Percentiles rank a stretch among this genome's conserved stretches.
These are phyloP conservation scores for Coccyzus lansbergi DNA, from an alignment of 2,797 vertebrate genomes.

Conservation along the genomic window DNA sequence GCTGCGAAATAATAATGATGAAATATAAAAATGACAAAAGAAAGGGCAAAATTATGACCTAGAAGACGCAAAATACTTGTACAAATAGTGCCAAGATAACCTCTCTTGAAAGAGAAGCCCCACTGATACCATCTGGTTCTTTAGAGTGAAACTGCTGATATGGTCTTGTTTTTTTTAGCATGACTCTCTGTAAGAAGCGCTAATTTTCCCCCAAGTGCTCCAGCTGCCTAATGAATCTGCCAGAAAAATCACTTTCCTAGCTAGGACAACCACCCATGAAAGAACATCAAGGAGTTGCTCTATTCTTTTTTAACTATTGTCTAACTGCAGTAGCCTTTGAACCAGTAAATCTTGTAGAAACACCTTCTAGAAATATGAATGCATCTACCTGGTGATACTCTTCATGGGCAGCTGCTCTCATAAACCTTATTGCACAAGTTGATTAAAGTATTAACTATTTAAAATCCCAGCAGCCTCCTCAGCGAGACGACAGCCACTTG, in stretches of 20 bases:
- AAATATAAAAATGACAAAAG: too few species aligned
- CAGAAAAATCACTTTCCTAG: not conserved
- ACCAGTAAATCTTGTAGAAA: not conserved
- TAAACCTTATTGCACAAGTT: not conserved
- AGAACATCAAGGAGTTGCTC: not conserved
- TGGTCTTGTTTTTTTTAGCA: not conserved
- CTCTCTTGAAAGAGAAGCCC: not conserved
- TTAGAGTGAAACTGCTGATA: not conserved
- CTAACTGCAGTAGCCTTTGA: not conserved
- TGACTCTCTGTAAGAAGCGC: not conserved
- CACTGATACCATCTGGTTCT: not conserved
- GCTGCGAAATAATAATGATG: not conserved
- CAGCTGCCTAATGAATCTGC: not conserved
- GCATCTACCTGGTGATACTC: not conserved
- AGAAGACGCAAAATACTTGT: not conserved
- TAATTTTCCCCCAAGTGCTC: not conserved
- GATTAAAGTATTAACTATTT: not conserved
- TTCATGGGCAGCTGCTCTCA: not conserved
- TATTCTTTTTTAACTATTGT: not conserved
- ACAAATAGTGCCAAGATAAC: not conserved
- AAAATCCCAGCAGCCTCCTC: not conserved
- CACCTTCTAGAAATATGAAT: not conserved
- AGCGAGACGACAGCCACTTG: not conserved
- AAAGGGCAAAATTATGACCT: not conserved
- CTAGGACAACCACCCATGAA: not conserved